A percentile compares a stretch with the other conserved stretches of the same genome.
Evolutionary conservation across 2,888 invertebrate species (phyloP).

Genomic region (Clunio marinus): DNA sequence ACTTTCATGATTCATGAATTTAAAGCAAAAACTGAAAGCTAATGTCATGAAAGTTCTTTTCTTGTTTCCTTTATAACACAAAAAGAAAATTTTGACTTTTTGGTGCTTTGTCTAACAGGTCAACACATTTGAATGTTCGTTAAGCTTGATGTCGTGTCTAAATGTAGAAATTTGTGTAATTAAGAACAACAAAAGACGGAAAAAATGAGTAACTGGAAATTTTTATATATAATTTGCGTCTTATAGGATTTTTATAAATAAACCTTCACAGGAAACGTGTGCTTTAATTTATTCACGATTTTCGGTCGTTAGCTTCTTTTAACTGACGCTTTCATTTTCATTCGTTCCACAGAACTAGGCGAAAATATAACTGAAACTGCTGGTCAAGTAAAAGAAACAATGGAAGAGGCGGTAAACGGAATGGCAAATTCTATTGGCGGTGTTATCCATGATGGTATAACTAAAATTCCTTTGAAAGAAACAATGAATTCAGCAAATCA

Average conservation of each 20-base stretch:
- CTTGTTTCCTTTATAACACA: too few relatives aligned
- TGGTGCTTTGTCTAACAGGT: neutral
- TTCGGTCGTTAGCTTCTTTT: slow-evolving; percentile 33
- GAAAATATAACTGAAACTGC: slow-evolving; percentile 41
- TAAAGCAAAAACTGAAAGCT: neutral
- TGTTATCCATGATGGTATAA: slow-evolving; percentile 38
- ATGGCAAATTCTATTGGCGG: slow-evolving; percentile 41
- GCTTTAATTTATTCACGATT: slow-evolving; percentile 3
- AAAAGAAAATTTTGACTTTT: neutral
- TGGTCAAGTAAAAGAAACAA: slow-evolving; percentile 42
- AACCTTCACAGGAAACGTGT: neutral
- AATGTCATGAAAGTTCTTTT: slow-evolving; percentile 12
- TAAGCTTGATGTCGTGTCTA: too few relatives aligned
- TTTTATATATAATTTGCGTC: slow-evolving; percentile 6
- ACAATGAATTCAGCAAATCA: slow-evolving; percentile 33
- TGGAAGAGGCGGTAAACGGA: slow-evolving; percentile 42
- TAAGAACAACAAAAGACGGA: neutral
- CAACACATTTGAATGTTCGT: neutral
- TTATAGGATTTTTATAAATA: slow-evolving; percentile 27
- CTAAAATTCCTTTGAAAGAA: slow-evolving; percentile 41
- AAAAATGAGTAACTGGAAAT: slow-evolving; percentile 14
- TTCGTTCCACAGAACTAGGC: slow-evolving; percentile 41
- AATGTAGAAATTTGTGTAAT: slow-evolving; percentile 15
- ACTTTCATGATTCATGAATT: too few relatives aligned
- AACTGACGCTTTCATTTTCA: slow-evolving; percentile 18